These are phyloP conservation scores for Aleiodes leptofemur DNA, from an alignment of 2,888 invertebrate genomes.

Conservation along the genomic window DNA sequence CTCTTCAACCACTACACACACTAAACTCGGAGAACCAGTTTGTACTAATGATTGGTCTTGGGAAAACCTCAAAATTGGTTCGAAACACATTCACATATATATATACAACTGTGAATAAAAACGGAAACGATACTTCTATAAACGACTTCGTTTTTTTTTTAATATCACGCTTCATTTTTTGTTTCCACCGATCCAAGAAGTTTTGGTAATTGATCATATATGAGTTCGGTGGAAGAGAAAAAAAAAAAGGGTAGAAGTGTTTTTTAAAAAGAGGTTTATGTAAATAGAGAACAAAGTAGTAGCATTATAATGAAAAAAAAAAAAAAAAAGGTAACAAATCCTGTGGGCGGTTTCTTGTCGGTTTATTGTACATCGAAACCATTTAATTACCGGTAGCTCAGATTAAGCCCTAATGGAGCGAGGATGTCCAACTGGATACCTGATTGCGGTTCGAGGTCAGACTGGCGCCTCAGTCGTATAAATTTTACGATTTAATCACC, in stretches of 20 bases:
- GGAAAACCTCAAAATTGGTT: slow-evolving; percentile 59
- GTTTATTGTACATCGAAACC: slow-evolving; percentile 65
- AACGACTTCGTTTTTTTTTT: neutral
- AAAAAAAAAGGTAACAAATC: slow-evolving; percentile 6
- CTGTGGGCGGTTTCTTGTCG: slow-evolving; percentile 9
- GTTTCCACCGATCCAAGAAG: neutral
- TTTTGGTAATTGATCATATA: neutral
- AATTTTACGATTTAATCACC: slow-evolving; percentile 27
- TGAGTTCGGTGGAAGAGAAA: neutral
- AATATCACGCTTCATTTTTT: slow-evolving; percentile 15
- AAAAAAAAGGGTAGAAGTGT: neutral
- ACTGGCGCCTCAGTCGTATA: slow-evolving; percentile 32
- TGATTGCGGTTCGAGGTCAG: slow-evolving; percentile 35
- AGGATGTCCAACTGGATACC: slow-evolving; percentile 40
- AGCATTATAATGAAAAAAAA: neutral
- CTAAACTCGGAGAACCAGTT: slow-evolving; percentile 54
- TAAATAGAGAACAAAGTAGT: slow-evolving; percentile 55
- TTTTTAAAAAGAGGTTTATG: neutral
- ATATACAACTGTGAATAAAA: slow-evolving; percentile 46
- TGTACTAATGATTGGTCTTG: slow-evolving; percentile 57
- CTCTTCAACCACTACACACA: neutral
- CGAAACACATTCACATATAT: slow-evolving; percentile 49
- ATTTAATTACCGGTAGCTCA: slow-evolving; percentile 69
- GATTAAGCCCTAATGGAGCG: slow-evolving; percentile 73
- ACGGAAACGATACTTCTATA: slow-evolving; percentile 43